These are phyloP conservation scores for Acronicta leporina DNA, from an alignment of 2,888 invertebrate species.

Conservation along the genomic window DNA sequence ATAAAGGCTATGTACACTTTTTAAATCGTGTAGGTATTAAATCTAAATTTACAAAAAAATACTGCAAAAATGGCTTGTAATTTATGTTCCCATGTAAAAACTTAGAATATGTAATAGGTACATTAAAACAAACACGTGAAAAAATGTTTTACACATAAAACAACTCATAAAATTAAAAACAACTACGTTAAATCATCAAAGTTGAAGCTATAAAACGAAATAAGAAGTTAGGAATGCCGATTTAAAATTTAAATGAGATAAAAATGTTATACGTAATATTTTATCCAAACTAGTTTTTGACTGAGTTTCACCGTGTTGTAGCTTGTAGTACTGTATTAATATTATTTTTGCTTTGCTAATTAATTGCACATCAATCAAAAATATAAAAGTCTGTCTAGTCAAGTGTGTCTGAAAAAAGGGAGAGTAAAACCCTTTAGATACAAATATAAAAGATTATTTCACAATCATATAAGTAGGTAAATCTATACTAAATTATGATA, in stretches of 20 bases:
- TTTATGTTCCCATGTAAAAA: neutral
- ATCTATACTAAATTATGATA: too few relatives aligned
- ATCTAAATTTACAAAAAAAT: too few relatives aligned
- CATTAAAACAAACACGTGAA: neutral
- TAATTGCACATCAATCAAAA: too few relatives aligned
- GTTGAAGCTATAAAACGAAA: slow-evolving; percentile 10
- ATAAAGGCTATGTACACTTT: too few relatives aligned
- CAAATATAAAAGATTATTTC: too few relatives aligned
- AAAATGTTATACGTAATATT: slow-evolving; percentile 46
- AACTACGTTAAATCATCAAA: slow-evolving; percentile 12
- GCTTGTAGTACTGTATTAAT: neutral
- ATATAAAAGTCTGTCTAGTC: too few relatives aligned
- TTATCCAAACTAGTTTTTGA: slow-evolving; percentile 40
- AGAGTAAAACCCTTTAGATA: too few relatives aligned
- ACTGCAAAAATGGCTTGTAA: neutral
- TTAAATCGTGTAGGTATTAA: too few relatives aligned
- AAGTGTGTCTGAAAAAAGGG: too few relatives aligned
- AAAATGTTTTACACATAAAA: neutral
- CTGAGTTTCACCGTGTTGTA: slow-evolving; percentile 22
- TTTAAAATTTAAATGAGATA: slow-evolving; percentile 44
- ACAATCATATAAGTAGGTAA: too few relatives aligned
- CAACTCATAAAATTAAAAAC: slow-evolving; percentile 1
- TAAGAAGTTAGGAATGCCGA: slow-evolving; percentile 13
- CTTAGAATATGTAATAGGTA: too few relatives aligned
- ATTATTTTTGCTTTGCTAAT: neutral